These are phyloP conservation scores for Discoglossus pictus DNA, from an alignment of 2,797 vertebrate genomes.

Conservation along the genomic window DNA sequence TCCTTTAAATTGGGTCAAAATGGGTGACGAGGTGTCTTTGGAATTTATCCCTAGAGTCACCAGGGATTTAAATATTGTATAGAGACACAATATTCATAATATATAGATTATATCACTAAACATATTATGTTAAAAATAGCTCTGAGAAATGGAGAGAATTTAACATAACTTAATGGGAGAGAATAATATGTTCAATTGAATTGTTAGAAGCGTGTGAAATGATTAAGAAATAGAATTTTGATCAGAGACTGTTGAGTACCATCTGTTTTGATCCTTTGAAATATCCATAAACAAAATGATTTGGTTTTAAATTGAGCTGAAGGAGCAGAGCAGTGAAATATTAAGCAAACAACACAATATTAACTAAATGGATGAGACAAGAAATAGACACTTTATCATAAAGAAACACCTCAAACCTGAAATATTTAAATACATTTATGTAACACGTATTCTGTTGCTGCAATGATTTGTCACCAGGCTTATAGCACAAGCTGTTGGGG, in stretches of 20 bases:
- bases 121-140: too few species aligned
- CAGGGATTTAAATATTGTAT: too few species aligned
- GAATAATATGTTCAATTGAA: constrained; percentile 25
- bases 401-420: constrained; percentile 28
- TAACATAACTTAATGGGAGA: constrained; percentile 11
- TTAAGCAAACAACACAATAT: constrained; percentile 27
- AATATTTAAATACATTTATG: constrained; percentile 24
- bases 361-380: constrained; percentile 10
- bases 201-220: constrained; percentile 23
- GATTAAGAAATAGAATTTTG: constrained; percentile 35
- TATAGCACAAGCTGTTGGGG: constrained; percentile 41
- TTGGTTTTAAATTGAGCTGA: constrained; percentile 35
- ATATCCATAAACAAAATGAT: constrained; percentile 47
- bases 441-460: constrained; percentile 42
- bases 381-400: constrained; percentile 20
- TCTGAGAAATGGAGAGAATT: constrained; percentile 3
- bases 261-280: constrained; percentile 45
- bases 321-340: constrained; percentile 26
- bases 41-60: too few species aligned
- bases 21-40: too few species aligned
- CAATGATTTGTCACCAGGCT: constrained; percentile 45
- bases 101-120: too few species aligned
- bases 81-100: too few species aligned
- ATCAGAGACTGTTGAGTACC: constrained; percentile 35
- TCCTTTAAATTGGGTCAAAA: too few species aligned